phyloP scores from a whole-genome alignment of 2,888 invertebrate genomes.

The Pachycephus smyrnensis region DNA sequence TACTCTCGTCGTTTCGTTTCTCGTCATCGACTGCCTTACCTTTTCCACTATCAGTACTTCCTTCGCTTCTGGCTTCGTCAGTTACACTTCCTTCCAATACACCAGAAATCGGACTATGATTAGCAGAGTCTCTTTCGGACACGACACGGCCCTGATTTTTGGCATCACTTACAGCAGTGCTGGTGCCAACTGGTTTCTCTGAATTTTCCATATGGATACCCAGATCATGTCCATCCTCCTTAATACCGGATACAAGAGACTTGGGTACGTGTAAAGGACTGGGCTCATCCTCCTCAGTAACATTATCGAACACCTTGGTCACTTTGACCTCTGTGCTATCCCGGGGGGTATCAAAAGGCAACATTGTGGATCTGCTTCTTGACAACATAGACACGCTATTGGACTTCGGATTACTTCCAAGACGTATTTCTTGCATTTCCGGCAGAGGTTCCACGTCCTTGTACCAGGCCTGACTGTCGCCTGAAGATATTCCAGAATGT shows the following conservation, averaged over 20 bases:
- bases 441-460: conserved; percentile 35
- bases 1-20: not conserved
- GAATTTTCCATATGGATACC: conserved; percentile 65
- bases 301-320: conserved; percentile 57
- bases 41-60: conserved; percentile 87
- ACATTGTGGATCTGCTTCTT: conserved; percentile 31
- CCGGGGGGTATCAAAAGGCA: conserved; percentile 11
- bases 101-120: conserved; percentile 81
- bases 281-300: conserved; percentile 64
- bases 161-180: conserved; percentile 20
- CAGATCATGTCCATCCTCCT: conserved; percentile 53
- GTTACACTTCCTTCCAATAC: conserved; percentile 70
- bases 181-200: not conserved
- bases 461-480: conserved; percentile 43
- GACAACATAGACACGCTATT: conserved; percentile 46
- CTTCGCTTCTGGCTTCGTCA: conserved; percentile 69
- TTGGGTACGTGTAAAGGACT: conserved; percentile 27
- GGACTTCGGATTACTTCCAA: conserved; percentile 52
- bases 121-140: conserved; percentile 77
- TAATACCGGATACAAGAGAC: conserved; percentile 56
- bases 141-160: conserved; percentile 60
- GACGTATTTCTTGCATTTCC: conserved; percentile 37
- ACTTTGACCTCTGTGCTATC: conserved; percentile 25
- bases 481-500: conserved; percentile 14
- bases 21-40: conserved; percentile 68